A percentile compares a stretch with the other conserved stretches of the same genome.
Conservation (phyloP, 2,113 vertebrate species). For the Arizona elegans region DNA sequence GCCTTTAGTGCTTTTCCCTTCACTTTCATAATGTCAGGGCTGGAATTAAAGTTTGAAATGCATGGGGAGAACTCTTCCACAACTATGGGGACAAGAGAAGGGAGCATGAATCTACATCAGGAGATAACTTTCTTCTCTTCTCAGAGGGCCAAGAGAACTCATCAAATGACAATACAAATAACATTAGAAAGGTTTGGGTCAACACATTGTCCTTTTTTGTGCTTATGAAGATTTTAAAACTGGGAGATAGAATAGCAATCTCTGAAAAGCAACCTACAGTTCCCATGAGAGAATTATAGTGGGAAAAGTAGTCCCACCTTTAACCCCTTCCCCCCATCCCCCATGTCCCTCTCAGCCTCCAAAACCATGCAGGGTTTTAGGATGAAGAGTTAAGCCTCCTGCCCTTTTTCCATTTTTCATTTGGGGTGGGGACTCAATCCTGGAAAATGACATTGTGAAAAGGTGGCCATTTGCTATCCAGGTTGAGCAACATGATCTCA, state of each 20-base stretch:
- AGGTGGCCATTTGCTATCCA: neutral
- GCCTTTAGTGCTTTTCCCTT: neutral
- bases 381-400: neutral
- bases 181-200: neutral
- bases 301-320: neutral
- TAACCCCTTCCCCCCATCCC: neutral
- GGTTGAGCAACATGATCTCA: neutral
- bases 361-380: neutral
- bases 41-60: neutral
- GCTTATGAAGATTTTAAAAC: neutral
- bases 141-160: neutral
- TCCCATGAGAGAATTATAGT: neutral
- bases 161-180: neutral
- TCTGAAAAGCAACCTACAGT: neutral
- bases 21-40: neutral
- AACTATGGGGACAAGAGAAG: neutral
- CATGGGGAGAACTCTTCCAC: neutral
- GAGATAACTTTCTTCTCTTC: neutral
- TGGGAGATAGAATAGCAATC: neutral
- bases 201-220: neutral
- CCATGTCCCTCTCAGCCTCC: neutral
- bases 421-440: neutral
- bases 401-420: neutral
- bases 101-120: neutral
- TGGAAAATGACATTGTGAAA: neutral